Conservation (phyloP, 2,888 invertebrate species). For the Drosophila seclusa region DNA sequence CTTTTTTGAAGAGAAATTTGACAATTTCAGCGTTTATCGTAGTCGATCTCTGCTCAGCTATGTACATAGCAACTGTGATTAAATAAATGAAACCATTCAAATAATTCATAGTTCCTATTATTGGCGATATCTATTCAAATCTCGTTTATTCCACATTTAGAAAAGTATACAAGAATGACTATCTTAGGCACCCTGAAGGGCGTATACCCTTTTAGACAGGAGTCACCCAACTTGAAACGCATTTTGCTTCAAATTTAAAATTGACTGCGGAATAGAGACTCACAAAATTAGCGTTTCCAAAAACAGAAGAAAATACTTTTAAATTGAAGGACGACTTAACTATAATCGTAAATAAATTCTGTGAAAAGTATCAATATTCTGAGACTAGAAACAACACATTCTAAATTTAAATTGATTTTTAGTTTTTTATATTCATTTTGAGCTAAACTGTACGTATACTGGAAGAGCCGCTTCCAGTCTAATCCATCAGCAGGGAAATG, state of each 20-base stretch:
- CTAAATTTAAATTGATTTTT: background rate
- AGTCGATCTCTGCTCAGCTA: background rate
- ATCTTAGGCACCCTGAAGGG: too few species aligned
- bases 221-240: too few species aligned
- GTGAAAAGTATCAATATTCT: background rate
- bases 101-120: background rate
- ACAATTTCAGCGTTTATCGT: too few species aligned
- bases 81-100: background rate
- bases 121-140: background rate
- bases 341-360: background rate
- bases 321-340: background rate
- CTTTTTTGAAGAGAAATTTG: background rate
- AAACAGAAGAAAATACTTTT: too few species aligned
- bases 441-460: background rate
- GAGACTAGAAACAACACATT: background rate
- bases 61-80: too few species aligned
- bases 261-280: too few species aligned
- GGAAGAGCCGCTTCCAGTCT: background rate
- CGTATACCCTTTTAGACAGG: too few species aligned
- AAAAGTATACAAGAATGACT: too few species aligned
- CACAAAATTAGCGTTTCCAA: too few species aligned
- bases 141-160: too few species aligned
- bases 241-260: background rate
- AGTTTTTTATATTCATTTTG: background rate
- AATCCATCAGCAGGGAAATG: conserved; percentile 18